These are phyloP conservation scores for Heterodera schachtii DNA, from an alignment of 1,140 invertebrate genomes.

Conservation along the genomic window DNA sequence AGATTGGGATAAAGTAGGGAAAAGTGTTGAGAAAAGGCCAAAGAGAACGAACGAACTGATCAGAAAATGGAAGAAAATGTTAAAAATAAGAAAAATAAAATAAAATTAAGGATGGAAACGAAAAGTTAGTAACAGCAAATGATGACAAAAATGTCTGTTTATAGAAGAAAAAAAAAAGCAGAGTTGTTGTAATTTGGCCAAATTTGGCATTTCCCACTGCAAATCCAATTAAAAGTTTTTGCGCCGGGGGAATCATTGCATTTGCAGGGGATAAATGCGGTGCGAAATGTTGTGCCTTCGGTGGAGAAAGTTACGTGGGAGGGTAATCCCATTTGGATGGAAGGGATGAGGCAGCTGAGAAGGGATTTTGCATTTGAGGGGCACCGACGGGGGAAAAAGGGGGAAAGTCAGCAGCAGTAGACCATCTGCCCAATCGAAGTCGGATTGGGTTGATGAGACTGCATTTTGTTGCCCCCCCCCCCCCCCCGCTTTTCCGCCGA, in stretches of 20 bases:
- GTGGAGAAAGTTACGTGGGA: background rate
- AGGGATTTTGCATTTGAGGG: background rate
- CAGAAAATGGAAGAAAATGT: background rate
- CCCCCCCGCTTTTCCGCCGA: too few relatives aligned
- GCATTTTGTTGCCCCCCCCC: background rate
- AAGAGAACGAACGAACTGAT: too few relatives aligned
- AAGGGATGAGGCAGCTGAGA: background rate
- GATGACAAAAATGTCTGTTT: background rate
- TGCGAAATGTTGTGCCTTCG: background rate
- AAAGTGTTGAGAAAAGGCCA: too few relatives aligned
- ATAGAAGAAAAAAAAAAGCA: background rate
- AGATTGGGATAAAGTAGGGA: slow-evolving; percentile 2
- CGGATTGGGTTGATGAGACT: background rate
- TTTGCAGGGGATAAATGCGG: background rate
- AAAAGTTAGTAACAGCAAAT: background rate
- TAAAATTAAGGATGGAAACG: background rate
- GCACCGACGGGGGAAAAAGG: background rate
- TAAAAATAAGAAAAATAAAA: background rate
- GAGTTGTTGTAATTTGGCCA: background rate
- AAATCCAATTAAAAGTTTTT: background rate
- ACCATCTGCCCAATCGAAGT: background rate
- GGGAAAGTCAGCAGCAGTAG: background rate
- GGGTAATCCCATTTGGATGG: slow-evolving; percentile 3
- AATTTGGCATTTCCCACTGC: background rate
- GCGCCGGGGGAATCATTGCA: too few relatives aligned